Percentiles rank a stretch among this genome's conserved stretches.
phyloP scores from a whole-genome alignment of 2,797 vertebrate species.

The Sarcoramphus papa region DNA sequence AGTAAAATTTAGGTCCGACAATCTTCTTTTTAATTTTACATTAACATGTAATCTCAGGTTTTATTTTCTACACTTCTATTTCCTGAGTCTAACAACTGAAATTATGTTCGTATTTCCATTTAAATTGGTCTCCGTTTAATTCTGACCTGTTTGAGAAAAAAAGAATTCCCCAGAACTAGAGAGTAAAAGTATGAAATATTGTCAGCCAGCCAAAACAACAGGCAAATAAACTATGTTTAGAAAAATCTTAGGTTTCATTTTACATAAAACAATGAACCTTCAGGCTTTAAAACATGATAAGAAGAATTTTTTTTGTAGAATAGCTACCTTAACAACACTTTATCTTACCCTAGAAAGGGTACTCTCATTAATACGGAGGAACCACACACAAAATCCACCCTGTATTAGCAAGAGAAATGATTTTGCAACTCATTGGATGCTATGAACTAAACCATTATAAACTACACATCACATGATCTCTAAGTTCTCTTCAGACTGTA shows the following conservation, averaged over 20 bases:
- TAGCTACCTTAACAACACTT: neutral
- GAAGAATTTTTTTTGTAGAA: neutral
- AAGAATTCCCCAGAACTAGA: neutral
- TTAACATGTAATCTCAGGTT: neutral
- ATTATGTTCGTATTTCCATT: neutral
- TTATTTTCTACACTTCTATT: neutral
- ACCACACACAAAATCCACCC: slow-evolving; percentile 5
- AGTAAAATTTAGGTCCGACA: neutral
- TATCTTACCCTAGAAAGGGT: neutral
- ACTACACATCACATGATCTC: neutral
- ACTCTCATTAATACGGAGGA: neutral
- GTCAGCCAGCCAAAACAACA: neutral
- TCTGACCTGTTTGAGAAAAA: neutral
- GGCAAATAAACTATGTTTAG: neutral
- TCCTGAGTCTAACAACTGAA: neutral
- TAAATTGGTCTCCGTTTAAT: neutral
- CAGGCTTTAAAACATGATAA: neutral
- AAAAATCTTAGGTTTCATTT: neutral
- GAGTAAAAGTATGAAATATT: neutral
- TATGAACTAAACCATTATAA: slow-evolving; percentile 21
- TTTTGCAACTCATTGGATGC: neutral
- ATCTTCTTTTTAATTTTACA: neutral
- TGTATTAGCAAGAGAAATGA: neutral
- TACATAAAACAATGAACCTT: neutral
- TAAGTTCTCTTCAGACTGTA: neutral